These are phyloP conservation scores for Pseudochaenichthys georgianus DNA, from an alignment of 2,797 vertebrate genomes.

Conservation along the genomic window DNA sequence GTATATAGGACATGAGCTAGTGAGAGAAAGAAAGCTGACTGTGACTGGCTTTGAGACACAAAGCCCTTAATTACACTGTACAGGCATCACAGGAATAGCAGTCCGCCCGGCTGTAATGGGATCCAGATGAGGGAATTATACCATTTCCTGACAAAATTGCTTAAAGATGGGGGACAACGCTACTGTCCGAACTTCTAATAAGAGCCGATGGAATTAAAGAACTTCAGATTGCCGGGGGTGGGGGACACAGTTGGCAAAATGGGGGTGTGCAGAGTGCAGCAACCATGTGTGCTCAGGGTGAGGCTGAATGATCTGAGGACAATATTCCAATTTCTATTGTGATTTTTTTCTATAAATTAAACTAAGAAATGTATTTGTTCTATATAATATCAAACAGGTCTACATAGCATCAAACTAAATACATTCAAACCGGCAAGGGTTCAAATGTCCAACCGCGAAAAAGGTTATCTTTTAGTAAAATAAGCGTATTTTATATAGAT, in stretches of 20 bases:
- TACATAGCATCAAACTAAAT: not conserved
- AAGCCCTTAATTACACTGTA: conserved; percentile 83
- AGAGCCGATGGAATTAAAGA: conserved; percentile 61
- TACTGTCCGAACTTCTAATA: conserved; percentile 77
- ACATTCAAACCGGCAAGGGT: not conserved
- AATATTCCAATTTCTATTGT: not conserved
- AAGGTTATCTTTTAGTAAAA: not conserved
- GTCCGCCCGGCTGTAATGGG: conserved; percentile 77
- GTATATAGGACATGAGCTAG: conserved; percentile 30
- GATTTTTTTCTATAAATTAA: not conserved
- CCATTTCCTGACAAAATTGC: conserved; percentile 82
- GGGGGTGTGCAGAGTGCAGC: not conserved
- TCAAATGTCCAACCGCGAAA: not conserved
- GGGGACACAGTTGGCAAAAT: too few species aligned
- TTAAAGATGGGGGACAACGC: conserved; percentile 81
- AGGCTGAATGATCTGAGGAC: not conserved
- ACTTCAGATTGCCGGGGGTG: conserved; percentile 29
- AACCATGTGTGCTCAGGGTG: not conserved
- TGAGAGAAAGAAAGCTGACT: conserved; percentile 56
- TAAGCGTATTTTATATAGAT: not conserved
- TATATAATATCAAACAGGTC: not conserved
- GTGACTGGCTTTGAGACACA: conserved; percentile 73
- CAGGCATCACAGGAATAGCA: conserved; percentile 77
- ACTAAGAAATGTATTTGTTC: not conserved
- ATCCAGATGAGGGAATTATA: conserved; percentile 88